Conservation (phyloP, 1,140 invertebrate genomes). For the Helicoverpa zea region DNA sequence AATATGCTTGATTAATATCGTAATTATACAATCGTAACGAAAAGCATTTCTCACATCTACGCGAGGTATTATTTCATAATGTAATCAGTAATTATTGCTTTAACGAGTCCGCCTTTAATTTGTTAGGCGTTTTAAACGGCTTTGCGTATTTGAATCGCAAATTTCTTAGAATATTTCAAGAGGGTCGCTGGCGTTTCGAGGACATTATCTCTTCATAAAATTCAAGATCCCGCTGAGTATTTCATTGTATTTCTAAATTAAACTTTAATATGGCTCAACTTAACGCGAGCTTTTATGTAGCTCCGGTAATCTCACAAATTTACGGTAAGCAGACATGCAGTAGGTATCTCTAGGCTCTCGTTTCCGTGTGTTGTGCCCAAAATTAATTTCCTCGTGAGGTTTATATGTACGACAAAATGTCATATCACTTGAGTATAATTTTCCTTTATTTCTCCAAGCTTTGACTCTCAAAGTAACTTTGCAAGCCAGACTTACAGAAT, state of each 20-base stretch:
- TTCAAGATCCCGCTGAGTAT: conserved; percentile 80
- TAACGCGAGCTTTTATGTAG: conserved; percentile 46
- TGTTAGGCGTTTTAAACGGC: conserved; percentile 86
- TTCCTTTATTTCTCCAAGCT: conserved; percentile 1
- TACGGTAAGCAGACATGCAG: conserved; percentile 31
- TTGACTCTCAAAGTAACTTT: conserved; percentile 15
- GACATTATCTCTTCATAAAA: conserved; percentile 86
- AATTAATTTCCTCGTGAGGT: conserved; percentile 16
- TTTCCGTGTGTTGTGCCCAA: conserved; percentile 20
- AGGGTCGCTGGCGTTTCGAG: conserved; percentile 81
- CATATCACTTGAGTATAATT: conserved; percentile 26
- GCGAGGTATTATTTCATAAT: conserved; percentile 80
- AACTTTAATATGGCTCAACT: conserved; percentile 59
- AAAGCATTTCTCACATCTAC: conserved; percentile 54
- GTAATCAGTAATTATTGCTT: conserved; percentile 84
- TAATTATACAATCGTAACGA: conserved; percentile 26
- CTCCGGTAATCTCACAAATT: conserved; percentile 40
- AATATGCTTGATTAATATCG: conserved; percentile 21
- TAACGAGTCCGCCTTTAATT: conserved; percentile 86
- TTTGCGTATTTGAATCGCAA: conserved; percentile 86
- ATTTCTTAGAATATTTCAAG: conserved; percentile 86
- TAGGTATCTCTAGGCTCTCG: background rate
- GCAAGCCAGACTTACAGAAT: conserved; percentile 3
- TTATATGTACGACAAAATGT: conserved; percentile 12
- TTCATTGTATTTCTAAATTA: conserved; percentile 79